phyloP scores from a whole-genome alignment of 2,113 vertebrate genomes.

The Notechis scutatus region DNA sequence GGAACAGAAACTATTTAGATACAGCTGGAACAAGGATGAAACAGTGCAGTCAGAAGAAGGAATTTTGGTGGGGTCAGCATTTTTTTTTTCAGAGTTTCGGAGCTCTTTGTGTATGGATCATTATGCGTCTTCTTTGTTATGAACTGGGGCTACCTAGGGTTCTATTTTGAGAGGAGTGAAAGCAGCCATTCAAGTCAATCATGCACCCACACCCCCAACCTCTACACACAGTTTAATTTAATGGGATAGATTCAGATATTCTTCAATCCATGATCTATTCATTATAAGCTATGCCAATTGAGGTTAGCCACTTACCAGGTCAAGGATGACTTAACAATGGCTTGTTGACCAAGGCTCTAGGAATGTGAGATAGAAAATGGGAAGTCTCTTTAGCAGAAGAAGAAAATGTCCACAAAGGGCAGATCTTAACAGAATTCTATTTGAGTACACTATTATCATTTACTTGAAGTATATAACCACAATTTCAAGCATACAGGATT shows the following conservation, averaged over 20 bases:
- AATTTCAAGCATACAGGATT: background rate
- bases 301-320: background rate
- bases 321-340: background rate
- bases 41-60: background rate
- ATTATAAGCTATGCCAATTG: background rate
- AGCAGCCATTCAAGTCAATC: background rate
- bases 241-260: background rate
- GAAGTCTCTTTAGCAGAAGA: background rate
- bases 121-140: background rate
- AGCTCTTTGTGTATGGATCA: background rate
- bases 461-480: background rate
- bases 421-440: background rate
- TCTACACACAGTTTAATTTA: background rate
- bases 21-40: background rate
- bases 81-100: background rate
- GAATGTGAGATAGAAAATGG: background rate
- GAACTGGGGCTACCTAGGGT: background rate
- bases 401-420: background rate
- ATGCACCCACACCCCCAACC: background rate
- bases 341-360: background rate
- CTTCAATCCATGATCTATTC: background rate
- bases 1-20: background rate
- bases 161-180: background rate
- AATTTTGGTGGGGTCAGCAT: background rate
- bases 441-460: background rate